Conservation (phyloP, 2,797 vertebrate genomes). For the Phalanger gymnotis region DNA sequence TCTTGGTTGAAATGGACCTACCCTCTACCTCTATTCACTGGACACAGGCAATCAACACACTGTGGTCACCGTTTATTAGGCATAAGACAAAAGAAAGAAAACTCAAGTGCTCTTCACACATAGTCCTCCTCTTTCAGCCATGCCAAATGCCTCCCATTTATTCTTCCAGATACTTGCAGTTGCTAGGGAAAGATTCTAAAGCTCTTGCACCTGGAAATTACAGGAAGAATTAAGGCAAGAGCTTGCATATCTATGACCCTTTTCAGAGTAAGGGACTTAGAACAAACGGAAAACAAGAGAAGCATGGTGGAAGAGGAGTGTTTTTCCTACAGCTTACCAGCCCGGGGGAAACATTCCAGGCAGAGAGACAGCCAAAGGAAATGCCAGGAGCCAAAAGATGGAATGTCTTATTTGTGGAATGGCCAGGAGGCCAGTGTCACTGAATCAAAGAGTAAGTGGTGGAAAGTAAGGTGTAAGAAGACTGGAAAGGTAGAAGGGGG, state of each 20-base stretch:
- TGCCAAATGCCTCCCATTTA: neutral
- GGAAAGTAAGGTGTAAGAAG: neutral
- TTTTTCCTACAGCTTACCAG: neutral
- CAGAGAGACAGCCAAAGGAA: neutral
- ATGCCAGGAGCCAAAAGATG: neutral
- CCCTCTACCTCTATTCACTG: neutral
- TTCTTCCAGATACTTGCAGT: neutral
- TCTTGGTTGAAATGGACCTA: neutral
- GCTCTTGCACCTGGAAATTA: neutral
- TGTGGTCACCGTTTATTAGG: neutral
- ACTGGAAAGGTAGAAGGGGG: neutral
- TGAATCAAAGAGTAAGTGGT: neutral
- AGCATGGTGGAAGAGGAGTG: neutral
- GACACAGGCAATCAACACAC: neutral
- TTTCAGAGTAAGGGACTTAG: neutral
- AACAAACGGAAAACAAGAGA: neutral
- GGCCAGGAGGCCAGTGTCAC: neutral
- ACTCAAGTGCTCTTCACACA: neutral
- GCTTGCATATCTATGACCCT: neutral
- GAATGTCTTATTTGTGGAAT: neutral
- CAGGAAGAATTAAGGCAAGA: neutral
- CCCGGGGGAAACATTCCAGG: neutral
- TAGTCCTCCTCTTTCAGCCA: neutral
- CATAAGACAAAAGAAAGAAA: neutral
- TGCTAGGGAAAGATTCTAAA: neutral